A percentile compares a stretch with the other conserved stretches of the same genome.
phyloP scores from a whole-genome alignment of 2,888 invertebrate species.

The Latrodectus hesperus region DNA sequence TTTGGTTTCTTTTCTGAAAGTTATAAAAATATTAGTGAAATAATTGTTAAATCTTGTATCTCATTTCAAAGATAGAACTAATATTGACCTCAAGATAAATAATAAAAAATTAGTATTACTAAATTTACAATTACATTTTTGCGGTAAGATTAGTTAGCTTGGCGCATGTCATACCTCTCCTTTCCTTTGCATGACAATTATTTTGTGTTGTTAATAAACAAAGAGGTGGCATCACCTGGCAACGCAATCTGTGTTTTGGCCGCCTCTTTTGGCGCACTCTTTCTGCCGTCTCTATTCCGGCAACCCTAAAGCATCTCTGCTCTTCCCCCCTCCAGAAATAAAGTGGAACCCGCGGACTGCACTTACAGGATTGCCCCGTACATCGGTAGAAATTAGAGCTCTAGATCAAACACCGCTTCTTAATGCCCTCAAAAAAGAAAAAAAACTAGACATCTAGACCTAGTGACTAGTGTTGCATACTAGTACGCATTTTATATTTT shows the following conservation, averaged over 20 bases:
- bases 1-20: too few relatives aligned
- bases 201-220: constrained; percentile 6
- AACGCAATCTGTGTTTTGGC: constrained; percentile 1
- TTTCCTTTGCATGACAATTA: too few relatives aligned
- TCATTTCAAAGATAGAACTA: too few relatives aligned
- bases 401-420: constrained; percentile 41
- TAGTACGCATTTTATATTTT: not conserved
- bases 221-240: constrained; percentile 14
- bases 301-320: constrained; percentile 50
- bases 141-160: not conserved
- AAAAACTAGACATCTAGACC: not conserved
- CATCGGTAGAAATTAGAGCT: constrained; percentile 64
- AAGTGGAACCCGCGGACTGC: constrained; percentile 65
- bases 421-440: constrained; percentile 7
- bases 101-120: not conserved
- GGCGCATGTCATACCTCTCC: not conserved
- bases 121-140: not conserved
- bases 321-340: constrained; percentile 50
- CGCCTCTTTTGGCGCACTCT: constrained; percentile 23
- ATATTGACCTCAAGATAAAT: not conserved
- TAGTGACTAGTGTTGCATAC: constrained; percentile 8
- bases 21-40: too few relatives aligned
- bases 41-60: too few relatives aligned
- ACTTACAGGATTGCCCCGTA: constrained; percentile 60
- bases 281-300: constrained; percentile 7